Percentiles rank a stretch among this genome's conserved stretches.
These are phyloP conservation scores for Oreotrochilus melanogaster DNA, from an alignment of 2,113 vertebrate species.

Conservation along the genomic window DNA sequence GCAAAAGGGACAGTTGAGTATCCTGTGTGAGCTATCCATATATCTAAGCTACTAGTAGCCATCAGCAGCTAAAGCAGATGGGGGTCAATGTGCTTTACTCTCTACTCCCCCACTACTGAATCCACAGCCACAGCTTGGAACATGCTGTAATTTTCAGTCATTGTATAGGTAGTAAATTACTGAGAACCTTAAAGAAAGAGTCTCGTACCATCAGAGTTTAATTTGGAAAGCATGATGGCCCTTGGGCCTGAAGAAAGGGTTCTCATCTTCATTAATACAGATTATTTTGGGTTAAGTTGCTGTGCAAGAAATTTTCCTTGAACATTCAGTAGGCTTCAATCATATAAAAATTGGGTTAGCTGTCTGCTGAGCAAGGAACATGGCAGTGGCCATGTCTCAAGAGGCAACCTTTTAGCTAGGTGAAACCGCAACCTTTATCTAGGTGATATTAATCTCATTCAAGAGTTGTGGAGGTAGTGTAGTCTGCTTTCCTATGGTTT, in stretches of 20 bases:
- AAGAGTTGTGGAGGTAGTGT: background rate
- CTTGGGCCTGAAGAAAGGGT: background rate
- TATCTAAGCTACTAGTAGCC: background rate
- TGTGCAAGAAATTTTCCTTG: background rate
- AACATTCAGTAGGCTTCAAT: background rate
- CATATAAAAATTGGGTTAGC: background rate
- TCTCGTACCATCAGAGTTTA: background rate
- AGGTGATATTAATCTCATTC: background rate
- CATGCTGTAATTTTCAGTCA: background rate
- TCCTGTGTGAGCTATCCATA: background rate
- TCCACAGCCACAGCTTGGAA: background rate
- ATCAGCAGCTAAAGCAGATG: background rate
- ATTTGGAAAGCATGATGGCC: background rate
- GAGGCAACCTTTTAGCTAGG: background rate
- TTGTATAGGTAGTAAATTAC: background rate
- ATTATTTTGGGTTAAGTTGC: background rate
- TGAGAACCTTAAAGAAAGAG: background rate
- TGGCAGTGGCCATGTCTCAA: background rate
- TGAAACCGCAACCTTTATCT: background rate
- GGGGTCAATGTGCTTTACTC: background rate
- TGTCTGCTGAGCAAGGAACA: background rate
- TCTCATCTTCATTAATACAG: background rate
- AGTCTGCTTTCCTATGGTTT: background rate
- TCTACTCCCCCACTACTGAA: background rate
- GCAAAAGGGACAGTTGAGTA: background rate